Conservation (phyloP, 2,113 vertebrate genomes). For the Nesoenas mayeri region DNA sequence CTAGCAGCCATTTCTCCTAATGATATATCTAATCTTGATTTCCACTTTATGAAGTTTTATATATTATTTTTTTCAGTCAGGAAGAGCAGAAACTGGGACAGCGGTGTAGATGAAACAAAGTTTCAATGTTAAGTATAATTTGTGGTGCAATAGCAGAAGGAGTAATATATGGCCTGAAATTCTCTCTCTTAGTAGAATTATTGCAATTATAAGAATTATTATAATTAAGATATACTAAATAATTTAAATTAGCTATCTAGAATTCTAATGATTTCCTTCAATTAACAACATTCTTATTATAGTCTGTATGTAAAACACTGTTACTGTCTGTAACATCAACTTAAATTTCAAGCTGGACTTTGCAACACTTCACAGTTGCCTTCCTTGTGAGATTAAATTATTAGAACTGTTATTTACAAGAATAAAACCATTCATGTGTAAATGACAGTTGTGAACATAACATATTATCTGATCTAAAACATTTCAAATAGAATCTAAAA, state of each 20-base stretch:
- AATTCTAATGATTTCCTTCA: not conserved
- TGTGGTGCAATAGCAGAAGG: not conserved
- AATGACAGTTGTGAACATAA: conserved; percentile 11
- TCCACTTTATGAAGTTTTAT: not conserved
- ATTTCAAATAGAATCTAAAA: conserved; percentile 14
- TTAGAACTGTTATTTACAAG: not conserved
- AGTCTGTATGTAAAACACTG: not conserved
- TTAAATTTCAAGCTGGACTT: conserved; percentile 14
- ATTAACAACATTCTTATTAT: not conserved
- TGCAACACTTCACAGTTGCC: not conserved
- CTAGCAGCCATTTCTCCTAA: not conserved
- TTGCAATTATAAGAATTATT: not conserved
- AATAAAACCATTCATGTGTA: not conserved
- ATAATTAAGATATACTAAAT: not conserved
- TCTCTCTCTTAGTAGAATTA: not conserved
- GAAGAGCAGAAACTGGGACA: not conserved
- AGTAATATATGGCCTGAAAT: not conserved
- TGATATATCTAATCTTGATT: not conserved
- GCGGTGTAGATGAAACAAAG: not conserved
- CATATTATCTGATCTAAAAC: not conserved
- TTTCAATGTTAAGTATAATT: not conserved
- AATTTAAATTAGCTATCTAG: not conserved
- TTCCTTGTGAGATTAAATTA: conserved; percentile 38
- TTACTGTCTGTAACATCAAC: not conserved
- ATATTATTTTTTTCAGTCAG: not conserved